Conservation (phyloP, 2,113 vertebrate species). For the Chaetodon auriga region DNA sequence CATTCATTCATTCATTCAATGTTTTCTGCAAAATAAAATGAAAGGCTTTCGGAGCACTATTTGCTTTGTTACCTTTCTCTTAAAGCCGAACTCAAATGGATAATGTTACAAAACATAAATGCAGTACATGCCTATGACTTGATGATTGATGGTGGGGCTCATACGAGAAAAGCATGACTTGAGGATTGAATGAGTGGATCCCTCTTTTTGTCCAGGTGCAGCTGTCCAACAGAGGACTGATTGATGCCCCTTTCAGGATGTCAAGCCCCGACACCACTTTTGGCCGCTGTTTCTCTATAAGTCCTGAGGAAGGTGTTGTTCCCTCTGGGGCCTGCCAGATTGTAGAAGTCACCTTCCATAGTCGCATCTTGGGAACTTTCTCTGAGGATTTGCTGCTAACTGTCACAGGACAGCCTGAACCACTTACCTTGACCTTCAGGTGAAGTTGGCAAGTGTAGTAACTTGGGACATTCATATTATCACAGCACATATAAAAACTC, state of each 20-base stretch:
- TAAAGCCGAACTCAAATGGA: background rate
- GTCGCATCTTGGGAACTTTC: conserved; percentile 84
- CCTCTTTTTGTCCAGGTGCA: conserved; percentile 76
- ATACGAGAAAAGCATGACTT: background rate
- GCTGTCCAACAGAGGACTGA: conserved; percentile 87
- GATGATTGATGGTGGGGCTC: background rate
- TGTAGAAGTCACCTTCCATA: conserved; percentile 85
- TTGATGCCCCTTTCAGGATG: conserved; percentile 86
- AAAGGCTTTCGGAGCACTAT: background rate
- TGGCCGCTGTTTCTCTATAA: conserved; percentile 87
- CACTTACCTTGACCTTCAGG: conserved; percentile 85
- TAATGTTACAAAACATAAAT: background rate
- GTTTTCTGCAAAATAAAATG: background rate
- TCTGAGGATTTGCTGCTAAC: conserved; percentile 85
- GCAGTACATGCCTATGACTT: background rate
- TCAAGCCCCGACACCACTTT: conserved; percentile 76
- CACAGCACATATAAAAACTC: background rate
- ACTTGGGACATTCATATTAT: background rate
- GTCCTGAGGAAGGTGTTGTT: conserved; percentile 86
- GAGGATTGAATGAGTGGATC: background rate
- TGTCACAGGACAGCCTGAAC: conserved; percentile 81
- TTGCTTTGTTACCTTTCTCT: background rate
- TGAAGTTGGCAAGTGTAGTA: conserved; percentile 55
- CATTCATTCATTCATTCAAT: too few species aligned
- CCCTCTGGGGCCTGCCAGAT: conserved; percentile 77